Evolutionary conservation across 2,888 invertebrate genomes (phyloP).

Genomic region (Hedya salicella): DNA sequence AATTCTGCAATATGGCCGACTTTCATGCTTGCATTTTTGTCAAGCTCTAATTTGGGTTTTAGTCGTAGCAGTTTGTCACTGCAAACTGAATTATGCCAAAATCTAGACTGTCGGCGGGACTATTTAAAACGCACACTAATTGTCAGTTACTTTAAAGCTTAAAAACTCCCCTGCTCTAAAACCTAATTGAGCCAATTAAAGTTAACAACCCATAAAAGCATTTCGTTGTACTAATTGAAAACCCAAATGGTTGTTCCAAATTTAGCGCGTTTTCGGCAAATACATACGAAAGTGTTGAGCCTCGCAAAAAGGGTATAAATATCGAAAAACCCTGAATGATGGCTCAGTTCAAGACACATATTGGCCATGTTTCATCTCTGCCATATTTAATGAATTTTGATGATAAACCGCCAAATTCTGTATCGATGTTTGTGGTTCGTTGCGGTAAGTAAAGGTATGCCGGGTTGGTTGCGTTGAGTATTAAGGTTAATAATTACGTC

Average conservation of each 20-base stretch:
- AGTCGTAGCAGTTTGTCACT: too few species aligned
- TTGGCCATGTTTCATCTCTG: constrained; percentile 56
- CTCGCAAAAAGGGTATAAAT: constrained; percentile 70
- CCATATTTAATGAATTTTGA: constrained; percentile 25
- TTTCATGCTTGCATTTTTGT: too few species aligned
- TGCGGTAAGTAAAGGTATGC: too few species aligned
- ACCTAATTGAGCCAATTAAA: background rate
- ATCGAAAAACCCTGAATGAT: constrained; percentile 70
- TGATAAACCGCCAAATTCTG: too few species aligned
- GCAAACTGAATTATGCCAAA: too few species aligned
- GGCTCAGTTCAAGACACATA: constrained; percentile 62
- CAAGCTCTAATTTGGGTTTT: too few species aligned
- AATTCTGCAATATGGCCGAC: too few species aligned
- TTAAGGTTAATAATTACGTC: too few species aligned
- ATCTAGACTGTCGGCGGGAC: too few species aligned
- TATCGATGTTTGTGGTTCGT: too few species aligned
- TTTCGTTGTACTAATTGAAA: constrained; percentile 48
- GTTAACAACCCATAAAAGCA: constrained; percentile 12
- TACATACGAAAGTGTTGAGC: constrained; percentile 69
- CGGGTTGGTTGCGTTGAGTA: too few species aligned
- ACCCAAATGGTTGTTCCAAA: constrained; percentile 54
- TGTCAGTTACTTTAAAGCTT: background rate
- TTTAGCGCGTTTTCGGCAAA: constrained; percentile 63
- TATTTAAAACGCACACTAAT: background rate
- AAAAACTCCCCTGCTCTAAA: background rate